Base-by-base conservation (phyloP, 1,140 invertebrate genomes). In the Brachystomella parvula region DNA sequence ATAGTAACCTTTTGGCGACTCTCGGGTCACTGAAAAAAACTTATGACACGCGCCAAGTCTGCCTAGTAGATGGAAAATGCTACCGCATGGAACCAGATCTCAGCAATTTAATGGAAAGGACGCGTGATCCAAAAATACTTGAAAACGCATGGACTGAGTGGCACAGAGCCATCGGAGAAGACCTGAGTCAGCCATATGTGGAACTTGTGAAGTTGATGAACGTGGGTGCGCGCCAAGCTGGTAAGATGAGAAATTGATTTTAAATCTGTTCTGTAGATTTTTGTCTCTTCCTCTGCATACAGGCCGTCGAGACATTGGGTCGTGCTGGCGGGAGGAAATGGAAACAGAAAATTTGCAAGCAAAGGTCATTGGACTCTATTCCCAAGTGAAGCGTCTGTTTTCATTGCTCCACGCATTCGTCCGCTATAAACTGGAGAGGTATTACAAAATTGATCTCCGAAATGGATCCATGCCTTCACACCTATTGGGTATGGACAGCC, bases 381-480 rank as follows among this genome's bases (percentile, higher is more conserved):
- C 81, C 17, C 83, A 93, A 73, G 76, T 96, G 2, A 84, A 84
- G 67, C 90, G 90, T 0, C 77, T 95, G 0, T 96, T 95, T 75
- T 75, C 87, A 61, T 84, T 95, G 76, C 76, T 96, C 0, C 94
- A 96, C 71, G 86, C 90, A 0, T 96, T 92, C 74, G 89, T 94
- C 0, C 81, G 92, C 29, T 81, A 82, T 59, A 83, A 87, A 67
- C 77, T 97, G 17, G 78, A 83, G 15, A 79, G 87, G 71, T 83
- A 85, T 72, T 92, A 92, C 75, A 89, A 89, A 0, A 65, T 75
- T 6, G 74, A 83, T 1, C 76, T 88, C 0, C 82, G 83, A n/a
- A 83, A 82, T 61, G 89, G 89, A 31, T 88, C 90, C 0, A 89
- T 97, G 63, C 93, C 93, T 0, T 92, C 91, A 17, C 93, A 97